Conservation (phyloP, 1,140 invertebrate species). For the Rhopalosiphum maidis region DNA sequence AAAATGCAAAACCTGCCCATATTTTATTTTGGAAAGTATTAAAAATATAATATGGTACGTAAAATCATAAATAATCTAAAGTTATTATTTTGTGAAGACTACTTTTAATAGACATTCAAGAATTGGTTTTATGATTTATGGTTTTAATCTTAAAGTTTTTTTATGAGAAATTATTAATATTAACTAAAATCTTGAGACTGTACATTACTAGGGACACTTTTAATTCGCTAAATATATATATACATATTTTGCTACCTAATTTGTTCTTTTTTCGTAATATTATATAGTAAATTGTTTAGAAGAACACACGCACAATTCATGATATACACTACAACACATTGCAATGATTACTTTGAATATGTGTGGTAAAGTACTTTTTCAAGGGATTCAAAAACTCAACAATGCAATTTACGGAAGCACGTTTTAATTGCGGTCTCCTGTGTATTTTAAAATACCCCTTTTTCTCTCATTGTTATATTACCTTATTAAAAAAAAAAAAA, state of each 20-base stretch:
- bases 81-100: neutral
- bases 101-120: neutral
- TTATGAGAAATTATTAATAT: neutral
- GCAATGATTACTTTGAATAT: neutral
- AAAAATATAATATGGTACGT: neutral
- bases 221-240: neutral
- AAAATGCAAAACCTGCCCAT: neutral
- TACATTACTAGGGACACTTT: neutral
- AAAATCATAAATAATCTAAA: neutral
- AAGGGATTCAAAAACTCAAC: neutral
- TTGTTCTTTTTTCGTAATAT: neutral
- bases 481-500: conserved; percentile 23
- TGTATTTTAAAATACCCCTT: conserved; percentile 8
- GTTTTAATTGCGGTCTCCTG: conserved; percentile 38
- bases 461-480: conserved; percentile 32
- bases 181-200: neutral
- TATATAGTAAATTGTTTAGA: neutral
- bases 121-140: neutral
- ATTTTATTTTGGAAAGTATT: neutral
- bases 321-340: neutral
- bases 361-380: neutral
- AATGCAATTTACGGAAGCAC: conserved; percentile 36
- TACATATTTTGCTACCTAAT: neutral
- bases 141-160: neutral
- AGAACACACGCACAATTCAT: neutral